Conservation (phyloP, 1,140 invertebrate genomes). For the Lordiphosa collinella region DNA sequence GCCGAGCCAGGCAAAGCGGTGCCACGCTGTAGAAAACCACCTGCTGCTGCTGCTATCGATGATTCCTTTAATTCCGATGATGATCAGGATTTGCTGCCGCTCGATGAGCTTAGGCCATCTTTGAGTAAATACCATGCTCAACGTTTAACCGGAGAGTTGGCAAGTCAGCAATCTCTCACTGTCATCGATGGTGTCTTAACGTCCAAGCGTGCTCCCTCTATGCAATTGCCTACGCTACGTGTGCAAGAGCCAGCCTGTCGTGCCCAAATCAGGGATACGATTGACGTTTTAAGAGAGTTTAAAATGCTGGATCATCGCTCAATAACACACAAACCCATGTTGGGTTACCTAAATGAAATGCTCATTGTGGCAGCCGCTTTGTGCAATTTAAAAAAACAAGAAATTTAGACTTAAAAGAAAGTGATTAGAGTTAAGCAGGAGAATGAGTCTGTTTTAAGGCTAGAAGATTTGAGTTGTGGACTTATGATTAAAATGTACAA, state of each 20-base stretch:
- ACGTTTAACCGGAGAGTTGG: conserved; percentile 52
- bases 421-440: neutral
- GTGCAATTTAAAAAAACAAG: conserved; percentile 68
- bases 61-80: neutral
- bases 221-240: conserved; percentile 61
- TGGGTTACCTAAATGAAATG: conserved; percentile 71
- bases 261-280: conserved; percentile 52
- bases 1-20: conserved; percentile 67
- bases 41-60: neutral
- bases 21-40: conserved; percentile 10
- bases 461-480: neutral
- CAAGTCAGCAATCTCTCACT: conserved; percentile 50
- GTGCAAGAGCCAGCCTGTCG: conserved; percentile 60
- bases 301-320: conserved; percentile 60
- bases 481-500: conserved; percentile 5
- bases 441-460: conserved; percentile 40
- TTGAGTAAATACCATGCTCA: conserved; percentile 53
- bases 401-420: conserved; percentile 7
- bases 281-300: conserved; percentile 59
- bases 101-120: conserved; percentile 4
- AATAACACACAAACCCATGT: conserved; percentile 48
- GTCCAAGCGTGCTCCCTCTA: conserved; percentile 47
- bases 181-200: conserved; percentile 55
- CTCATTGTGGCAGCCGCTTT: conserved; percentile 59
- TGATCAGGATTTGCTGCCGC: conserved; percentile 22